A percentile compares a stretch with the other conserved stretches of the same genome.
These are phyloP conservation scores for Sphaeramia orbicularis DNA, from an alignment of 2,797 vertebrate genomes.

Conservation along the genomic window DNA sequence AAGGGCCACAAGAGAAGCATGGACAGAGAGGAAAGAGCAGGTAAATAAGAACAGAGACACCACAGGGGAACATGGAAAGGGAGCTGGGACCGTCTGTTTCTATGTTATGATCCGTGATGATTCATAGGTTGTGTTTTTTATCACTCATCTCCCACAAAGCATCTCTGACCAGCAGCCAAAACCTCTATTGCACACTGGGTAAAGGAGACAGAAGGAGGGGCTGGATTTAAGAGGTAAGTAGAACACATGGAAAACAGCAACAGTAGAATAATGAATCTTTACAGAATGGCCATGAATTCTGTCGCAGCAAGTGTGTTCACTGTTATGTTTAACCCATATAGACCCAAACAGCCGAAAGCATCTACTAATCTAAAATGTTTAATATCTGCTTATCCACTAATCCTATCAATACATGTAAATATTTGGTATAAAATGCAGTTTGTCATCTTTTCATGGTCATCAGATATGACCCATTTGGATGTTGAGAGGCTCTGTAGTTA, in stretches of 20 bases:
- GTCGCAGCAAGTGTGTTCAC: too few relatives aligned
- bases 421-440: too few relatives aligned
- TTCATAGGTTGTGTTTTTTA: constrained; percentile 21
- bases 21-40: constrained; percentile 9
- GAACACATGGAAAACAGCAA: not conserved
- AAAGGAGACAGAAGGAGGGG: constrained; percentile 29
- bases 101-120: constrained; percentile 25
- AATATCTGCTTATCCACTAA: too few relatives aligned
- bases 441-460: too few relatives aligned
- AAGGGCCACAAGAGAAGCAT: constrained; percentile 19
- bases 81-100: constrained; percentile 13
- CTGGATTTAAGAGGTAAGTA: constrained; percentile 34
- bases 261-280: not conserved
- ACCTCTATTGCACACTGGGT: constrained; percentile 25
- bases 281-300: too few relatives aligned
- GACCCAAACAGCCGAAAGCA: too few relatives aligned
- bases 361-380: too few relatives aligned
- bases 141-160: constrained; percentile 16
- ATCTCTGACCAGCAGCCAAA: constrained; percentile 42
- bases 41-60: constrained; percentile 13
- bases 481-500: too few relatives aligned
- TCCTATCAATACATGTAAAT: too few relatives aligned
- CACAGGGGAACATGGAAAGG: not conserved
- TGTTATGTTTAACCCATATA: too few relatives aligned
- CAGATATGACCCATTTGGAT: too few relatives aligned